These are phyloP conservation scores for Microtus agrestis DNA, from an alignment of 2,797 vertebrate species.

Conservation along the genomic window DNA sequence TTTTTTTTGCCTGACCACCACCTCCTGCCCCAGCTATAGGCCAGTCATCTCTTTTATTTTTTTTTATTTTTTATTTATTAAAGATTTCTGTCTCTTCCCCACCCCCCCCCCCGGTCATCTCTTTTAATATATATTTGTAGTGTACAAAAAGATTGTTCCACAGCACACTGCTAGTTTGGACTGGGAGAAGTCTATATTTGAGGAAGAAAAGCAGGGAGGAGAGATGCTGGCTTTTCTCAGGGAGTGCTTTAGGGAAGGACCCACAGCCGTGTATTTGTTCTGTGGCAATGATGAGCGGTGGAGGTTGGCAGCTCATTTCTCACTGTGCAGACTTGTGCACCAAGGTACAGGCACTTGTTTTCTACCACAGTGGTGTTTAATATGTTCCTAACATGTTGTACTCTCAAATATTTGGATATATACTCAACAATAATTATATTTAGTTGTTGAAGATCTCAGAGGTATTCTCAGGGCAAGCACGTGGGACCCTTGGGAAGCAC, in stretches of 20 bases:
- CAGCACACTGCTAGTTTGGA: neutral
- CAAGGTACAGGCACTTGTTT: neutral
- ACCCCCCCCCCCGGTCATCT: no score
- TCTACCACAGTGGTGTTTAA: neutral
- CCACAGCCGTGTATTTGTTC: neutral
- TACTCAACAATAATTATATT: neutral
- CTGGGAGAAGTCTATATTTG: neutral
- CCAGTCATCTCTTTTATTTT: no score
- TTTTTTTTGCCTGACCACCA: no score
- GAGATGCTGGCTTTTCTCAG: neutral
- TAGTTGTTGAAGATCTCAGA: neutral
- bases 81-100: no score
- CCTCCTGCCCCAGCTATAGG: no score
- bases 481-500: neutral
- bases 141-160: no score
- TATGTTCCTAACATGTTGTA: neutral
- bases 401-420: constrained; percentile 39
- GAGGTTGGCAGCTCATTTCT: neutral
- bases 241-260: neutral
- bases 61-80: no score
- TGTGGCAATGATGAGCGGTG: neutral
- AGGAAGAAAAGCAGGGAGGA: neutral
- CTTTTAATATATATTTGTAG: no score
- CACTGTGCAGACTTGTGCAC: neutral
- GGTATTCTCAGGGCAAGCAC: neutral